phyloP scores from a whole-genome alignment of 1,140 invertebrate species.

The Drosophila mauritiana region DNA sequence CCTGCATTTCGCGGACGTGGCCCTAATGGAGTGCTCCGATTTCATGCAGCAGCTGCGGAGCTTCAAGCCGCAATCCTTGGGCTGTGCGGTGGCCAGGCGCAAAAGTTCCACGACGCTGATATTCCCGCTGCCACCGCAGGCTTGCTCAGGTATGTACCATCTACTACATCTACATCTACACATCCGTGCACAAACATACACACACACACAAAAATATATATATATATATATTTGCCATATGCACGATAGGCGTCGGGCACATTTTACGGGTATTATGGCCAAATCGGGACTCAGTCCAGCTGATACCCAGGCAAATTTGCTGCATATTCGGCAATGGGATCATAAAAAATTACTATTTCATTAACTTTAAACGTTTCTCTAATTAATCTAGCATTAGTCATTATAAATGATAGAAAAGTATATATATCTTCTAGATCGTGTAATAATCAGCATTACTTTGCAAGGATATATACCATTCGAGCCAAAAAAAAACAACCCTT shows the following conservation, averaged over 20 bases:
- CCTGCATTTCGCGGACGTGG: constrained; percentile 89
- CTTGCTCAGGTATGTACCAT: constrained; percentile 92
- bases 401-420: background rate
- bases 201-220: background rate
- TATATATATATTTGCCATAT: background rate
- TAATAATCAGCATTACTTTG: too few relatives aligned
- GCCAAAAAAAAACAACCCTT: constrained; percentile 19
- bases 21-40: constrained; percentile 97
- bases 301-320: background rate
- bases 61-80: constrained; percentile 97
- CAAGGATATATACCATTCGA: constrained; percentile 21
- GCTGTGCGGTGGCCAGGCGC: constrained; percentile 95
- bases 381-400: background rate
- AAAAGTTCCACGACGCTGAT: constrained; percentile 97
- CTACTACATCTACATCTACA: too few relatives aligned
- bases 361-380: too few relatives aligned
- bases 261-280: constrained; percentile 17
- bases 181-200: too few relatives aligned
- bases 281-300: constrained; percentile 3
- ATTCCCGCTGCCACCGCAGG: constrained; percentile 96
- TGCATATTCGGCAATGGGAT: too few relatives aligned
- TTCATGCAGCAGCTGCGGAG: constrained; percentile 98
- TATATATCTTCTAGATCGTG: too few relatives aligned
- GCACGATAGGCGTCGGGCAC: constrained; percentile 3
- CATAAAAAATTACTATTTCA: too few relatives aligned